phyloP scores from a whole-genome alignment of 1,140 invertebrate species.

The Aphis craccivora region DNA sequence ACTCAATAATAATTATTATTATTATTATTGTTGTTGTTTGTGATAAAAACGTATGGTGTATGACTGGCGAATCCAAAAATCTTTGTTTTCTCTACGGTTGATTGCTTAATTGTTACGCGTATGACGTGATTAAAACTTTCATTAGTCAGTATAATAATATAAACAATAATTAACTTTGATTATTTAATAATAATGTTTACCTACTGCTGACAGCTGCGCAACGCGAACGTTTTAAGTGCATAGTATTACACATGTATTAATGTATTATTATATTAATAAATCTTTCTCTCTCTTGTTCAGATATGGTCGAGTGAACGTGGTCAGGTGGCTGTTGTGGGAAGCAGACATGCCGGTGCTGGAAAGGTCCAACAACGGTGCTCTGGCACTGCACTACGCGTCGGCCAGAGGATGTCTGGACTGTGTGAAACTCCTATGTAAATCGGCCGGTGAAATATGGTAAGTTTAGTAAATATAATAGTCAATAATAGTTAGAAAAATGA shows the following conservation, averaged over 20 bases:
- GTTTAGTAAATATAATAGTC: slow-evolving; percentile 59
- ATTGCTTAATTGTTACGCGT: slow-evolving; percentile 3
- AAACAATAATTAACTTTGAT: slow-evolving; percentile 4
- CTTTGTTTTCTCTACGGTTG: slow-evolving; percentile 4
- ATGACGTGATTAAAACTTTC: slow-evolving; percentile 34
- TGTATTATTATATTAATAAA: no score
- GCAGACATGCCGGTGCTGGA: slow-evolving; percentile 68
- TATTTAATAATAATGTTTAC: neutral
- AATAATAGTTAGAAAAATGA: neutral
- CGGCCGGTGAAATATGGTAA: slow-evolving; percentile 78
- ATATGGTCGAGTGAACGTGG: slow-evolving; percentile 68
- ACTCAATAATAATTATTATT: neutral
- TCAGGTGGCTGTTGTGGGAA: slow-evolving; percentile 71
- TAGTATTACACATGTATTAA: neutral
- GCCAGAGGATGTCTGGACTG: slow-evolving; percentile 84
- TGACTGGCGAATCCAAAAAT: neutral
- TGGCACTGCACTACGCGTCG: slow-evolving; percentile 85
- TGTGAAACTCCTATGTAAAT: slow-evolving; percentile 80
- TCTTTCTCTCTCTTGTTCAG: slow-evolving; percentile 63
- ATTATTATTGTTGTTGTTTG: neutral
- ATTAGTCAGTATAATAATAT: slow-evolving; percentile 21
- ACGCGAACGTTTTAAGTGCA: neutral
- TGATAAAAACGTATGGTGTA: neutral
- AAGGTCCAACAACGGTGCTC: slow-evolving; percentile 67
- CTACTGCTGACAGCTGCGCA: neutral